Evolutionary conservation across 92 coral and sea anemone genomes (phyloP), one percentile per base, ranked within the genome.

Genomic region (Phymanthus crucifer): DNA sequence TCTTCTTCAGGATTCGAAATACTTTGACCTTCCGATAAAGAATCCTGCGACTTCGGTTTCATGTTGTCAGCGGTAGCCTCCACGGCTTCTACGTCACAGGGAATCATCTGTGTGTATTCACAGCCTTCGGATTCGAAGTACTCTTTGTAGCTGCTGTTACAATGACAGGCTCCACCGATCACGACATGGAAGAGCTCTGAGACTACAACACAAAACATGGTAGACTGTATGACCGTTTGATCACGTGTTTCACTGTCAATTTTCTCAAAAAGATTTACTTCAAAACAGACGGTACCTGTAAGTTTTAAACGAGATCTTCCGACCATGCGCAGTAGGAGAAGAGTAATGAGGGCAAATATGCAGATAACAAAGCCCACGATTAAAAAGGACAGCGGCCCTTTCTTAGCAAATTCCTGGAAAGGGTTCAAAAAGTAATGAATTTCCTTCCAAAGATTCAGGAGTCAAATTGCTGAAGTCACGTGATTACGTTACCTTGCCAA

Each of bases 361-460:
- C 99, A 95, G 57, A 92, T 73, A 58, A 89, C 43, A 74, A 95
- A 89, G 19, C 98, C 98, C 46, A 95, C 92, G 26, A 95, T 90
- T 61, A 95, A 81, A 77, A 95, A 95, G 27, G 94, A 95, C 66
- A 93, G 86, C 56, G 99, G 97, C n/a, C 99, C 99, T 2, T 85
- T 89, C 23, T 87, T 89, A 27, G 91, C 80, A 66, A 95, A 93
- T 16, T 91, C 96, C 98, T 94, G 75, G 48, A 74, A 73, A 67
- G 13, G 58, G 73, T 38, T 18, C n/a, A 16, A 29, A 6, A 24
- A 36, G 33, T 32, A 0, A 33, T n/a, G n/a, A 71, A 1, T 4
- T 80, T 31, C 10, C 8, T 23, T 61, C 27, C 19, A 23, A 23
- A 0, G 8, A 23, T 61, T 61, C 8, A 61, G 33, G 1, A 0